Conservation (phyloP, 1,140 invertebrate species). For the Nomia melanderi region DNA sequence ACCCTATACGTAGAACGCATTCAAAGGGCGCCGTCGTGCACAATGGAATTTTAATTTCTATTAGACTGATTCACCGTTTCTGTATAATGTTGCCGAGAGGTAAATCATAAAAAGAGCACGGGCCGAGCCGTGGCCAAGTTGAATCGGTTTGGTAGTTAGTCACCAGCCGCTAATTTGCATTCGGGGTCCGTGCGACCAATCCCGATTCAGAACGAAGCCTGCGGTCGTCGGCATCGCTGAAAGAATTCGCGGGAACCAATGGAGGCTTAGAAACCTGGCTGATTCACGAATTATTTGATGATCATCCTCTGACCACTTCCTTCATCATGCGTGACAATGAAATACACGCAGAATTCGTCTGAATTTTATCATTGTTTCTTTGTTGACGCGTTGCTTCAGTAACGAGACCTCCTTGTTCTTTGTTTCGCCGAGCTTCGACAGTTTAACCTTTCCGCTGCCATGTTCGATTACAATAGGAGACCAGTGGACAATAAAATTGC, state of each 20-base stretch:
- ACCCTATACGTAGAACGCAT: no score
- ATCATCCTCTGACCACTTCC: conserved; percentile 12
- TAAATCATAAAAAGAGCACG: neutral
- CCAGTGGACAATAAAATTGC: no score
- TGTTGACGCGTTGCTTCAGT: neutral
- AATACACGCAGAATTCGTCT: conserved; percentile 2
- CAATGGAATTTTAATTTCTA: neutral
- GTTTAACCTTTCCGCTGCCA: no score
- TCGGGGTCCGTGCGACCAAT: conserved; percentile 36
- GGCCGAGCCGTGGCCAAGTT: neutral
- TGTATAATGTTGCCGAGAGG: neutral
- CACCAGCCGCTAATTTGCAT: conserved; percentile 42
- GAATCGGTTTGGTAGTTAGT: conserved; percentile 16
- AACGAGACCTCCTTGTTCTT: conserved; percentile 9
- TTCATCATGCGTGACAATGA: conserved; percentile 10
- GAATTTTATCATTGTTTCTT: conserved; percentile 21
- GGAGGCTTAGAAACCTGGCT: conserved; percentile 29
- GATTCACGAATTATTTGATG: conserved; percentile 43
- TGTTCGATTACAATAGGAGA: no score
- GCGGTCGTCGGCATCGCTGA: conserved; percentile 52
- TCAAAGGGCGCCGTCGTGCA: neutral
- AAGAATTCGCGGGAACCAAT: conserved; percentile 50
- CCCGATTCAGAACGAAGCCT: conserved; percentile 13
- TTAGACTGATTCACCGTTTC: neutral
- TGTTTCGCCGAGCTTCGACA: neutral